Evolutionary conservation across 2,113 vertebrate species (phyloP).

Genomic region (Ageneiosus marmoratus): DNA sequence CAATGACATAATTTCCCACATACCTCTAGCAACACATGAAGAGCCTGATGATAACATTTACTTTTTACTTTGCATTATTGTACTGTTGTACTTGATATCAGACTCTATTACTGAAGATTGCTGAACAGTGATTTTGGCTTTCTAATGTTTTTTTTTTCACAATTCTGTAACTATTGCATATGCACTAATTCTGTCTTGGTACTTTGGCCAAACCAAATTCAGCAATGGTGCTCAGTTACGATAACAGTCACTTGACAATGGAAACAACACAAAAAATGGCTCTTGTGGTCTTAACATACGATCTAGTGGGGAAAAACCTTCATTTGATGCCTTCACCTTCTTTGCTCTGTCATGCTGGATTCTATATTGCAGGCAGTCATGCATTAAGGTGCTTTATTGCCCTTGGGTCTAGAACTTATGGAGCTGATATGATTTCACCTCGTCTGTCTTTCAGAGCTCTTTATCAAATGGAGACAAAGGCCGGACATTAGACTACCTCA

Average conservation of each 20-base stretch:
- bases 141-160: neutral
- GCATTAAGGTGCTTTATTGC: slow-evolving; percentile 48
- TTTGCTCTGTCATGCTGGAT: slow-evolving; percentile 11
- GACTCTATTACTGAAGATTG: neutral
- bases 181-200: neutral
- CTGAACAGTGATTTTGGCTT: neutral
- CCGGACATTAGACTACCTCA: slow-evolving; percentile 85
- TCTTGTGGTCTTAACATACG: no score
- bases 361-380: slow-evolving; percentile 33
- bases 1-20: neutral
- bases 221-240: neutral
- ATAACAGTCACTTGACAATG: neutral
- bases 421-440: slow-evolving; percentile 47
- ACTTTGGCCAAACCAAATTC: neutral
- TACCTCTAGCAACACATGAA: neutral
- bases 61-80: neutral
- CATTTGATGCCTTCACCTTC: neutral
- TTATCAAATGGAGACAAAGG: slow-evolving; percentile 84
- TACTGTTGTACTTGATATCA: neutral
- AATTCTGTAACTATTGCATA: neutral
- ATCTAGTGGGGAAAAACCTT: neutral
- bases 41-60: neutral
- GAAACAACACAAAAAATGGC: neutral
- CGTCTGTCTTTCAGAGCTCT: slow-evolving; percentile 69
- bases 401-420: slow-evolving; percentile 38